These are phyloP conservation scores for Nycticryphes semicollaris DNA, from an alignment of 2,113 vertebrate genomes.

Conservation along the genomic window DNA sequence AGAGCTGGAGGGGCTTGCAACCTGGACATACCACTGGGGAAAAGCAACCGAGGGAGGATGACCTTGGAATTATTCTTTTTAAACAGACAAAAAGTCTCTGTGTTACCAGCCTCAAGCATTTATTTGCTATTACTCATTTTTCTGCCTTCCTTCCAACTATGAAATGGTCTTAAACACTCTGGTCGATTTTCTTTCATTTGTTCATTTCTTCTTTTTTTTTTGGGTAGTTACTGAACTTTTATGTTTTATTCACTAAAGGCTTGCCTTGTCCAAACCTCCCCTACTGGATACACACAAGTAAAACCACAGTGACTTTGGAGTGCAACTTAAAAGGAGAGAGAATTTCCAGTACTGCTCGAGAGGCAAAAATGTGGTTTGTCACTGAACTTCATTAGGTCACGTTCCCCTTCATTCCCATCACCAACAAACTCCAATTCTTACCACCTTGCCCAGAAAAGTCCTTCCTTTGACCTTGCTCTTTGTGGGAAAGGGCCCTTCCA, in stretches of 20 bases:
- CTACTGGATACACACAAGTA: not conserved
- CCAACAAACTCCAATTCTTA: not conserved
- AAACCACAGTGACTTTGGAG: not conserved
- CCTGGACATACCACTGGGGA: not conserved
- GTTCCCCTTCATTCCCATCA: not conserved
- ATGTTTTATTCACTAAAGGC: not conserved
- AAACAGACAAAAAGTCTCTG: not conserved
- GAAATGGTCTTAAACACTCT: not conserved
- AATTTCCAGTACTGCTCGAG: not conserved
- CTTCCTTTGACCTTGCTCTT: not conserved
- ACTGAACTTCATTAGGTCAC: not conserved
- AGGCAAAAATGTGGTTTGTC: not conserved
- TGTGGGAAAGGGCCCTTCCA: not conserved
- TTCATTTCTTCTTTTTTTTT: not conserved
- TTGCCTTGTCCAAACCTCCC: not conserved
- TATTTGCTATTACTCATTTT: not conserved
- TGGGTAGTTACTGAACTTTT: not conserved
- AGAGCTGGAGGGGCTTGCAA: not conserved
- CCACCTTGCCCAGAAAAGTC: not conserved
- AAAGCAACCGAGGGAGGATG: not conserved
- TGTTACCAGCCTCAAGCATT: not conserved
- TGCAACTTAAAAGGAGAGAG: not conserved
- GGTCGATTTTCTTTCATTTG: not conserved
- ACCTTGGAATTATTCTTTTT: not conserved
- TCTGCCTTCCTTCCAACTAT: not conserved